A percentile compares a stretch with the other conserved stretches of the same genome.
Conservation (phyloP, 2,797 vertebrate species). For the Sparus aurata region DNA sequence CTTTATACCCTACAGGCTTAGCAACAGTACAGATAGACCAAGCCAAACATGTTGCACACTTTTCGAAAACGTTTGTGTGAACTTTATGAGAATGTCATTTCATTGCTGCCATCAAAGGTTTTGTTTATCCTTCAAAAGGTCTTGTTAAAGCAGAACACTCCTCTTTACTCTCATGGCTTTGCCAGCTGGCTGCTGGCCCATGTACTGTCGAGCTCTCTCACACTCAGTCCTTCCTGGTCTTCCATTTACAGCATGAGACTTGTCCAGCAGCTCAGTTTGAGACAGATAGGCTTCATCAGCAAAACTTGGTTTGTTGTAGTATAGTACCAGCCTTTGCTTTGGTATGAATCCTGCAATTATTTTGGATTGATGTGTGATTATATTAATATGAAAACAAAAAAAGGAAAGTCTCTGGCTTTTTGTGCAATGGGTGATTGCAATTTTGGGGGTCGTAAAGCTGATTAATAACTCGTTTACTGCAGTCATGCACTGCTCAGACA, state of each 20-base stretch:
- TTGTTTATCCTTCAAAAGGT: background rate
- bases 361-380: background rate
- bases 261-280: constrained; percentile 13
- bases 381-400: background rate
- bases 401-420: background rate
- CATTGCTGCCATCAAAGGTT: constrained; percentile 6
- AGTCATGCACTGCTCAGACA: background rate
- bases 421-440: background rate
- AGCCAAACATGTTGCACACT: constrained; percentile 2
- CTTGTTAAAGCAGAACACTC: background rate
- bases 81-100: background rate
- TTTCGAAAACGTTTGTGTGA: constrained; percentile 2
- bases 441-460: background rate
- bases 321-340: background rate
- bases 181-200: constrained; percentile 41
- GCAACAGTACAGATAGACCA: constrained; percentile 5
- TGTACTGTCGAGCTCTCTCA: constrained; percentile 12
- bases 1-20: constrained; percentile 18
- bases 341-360: background rate
- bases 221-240: constrained; percentile 16
- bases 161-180: constrained; percentile 23
- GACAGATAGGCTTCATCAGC: background rate
- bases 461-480: background rate
- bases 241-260: constrained; percentile 18
- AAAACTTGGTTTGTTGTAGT: background rate